Base-by-base conservation (phyloP, 2,888 invertebrate species). In the Sthenelais limicola region DNA sequence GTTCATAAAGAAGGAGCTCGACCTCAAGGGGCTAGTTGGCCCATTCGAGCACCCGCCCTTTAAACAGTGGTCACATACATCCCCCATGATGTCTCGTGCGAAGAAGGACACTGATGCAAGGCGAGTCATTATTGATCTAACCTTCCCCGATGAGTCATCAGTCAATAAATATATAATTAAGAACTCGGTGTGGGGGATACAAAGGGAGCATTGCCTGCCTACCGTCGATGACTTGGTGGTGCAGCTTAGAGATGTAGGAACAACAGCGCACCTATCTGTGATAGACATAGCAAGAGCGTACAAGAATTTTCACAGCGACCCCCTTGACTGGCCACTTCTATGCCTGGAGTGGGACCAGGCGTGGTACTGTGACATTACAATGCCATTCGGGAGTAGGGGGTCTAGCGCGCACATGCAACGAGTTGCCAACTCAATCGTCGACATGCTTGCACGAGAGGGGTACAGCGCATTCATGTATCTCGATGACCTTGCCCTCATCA, bases 401-500 rank as follows among this genome's bases (percentile, higher is more conserved):
- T 43, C 43, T 12, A 12, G 12, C 9, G 9, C 26, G 15, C 54
- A 54, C 54, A 54, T 54, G 54, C 54, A 54, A n/a, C 28, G 26
- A 12, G 28, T 54, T 5, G 54, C 54, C 4, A n/a, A 54, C 54
- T 28, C 54, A 4, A 54, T 54, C 24, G 54, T 54, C 3, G 54
- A 9, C 5, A 54, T 54, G 5, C 28, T 54, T 3, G 54, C 21
- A 3, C 3, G 9, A 5, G 28, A 24, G 3, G 54, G 54, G 5
- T 30, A 30, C 5, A 5, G 9, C 5, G 21, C 54, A 24, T 32
- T 5, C 21, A 54, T 54, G 54, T 54, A 54, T n/a, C 54, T 54
- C 5, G 54, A 54, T 28, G 54, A 54, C n/a, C n/a, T 54, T 12
- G 32, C 32, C 7, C 4, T 54, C 5, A 4, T 54, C n/a, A 4